These are phyloP conservation scores for Zeus faber DNA, from an alignment of 2,113 vertebrate genomes.

Conservation along the genomic window DNA sequence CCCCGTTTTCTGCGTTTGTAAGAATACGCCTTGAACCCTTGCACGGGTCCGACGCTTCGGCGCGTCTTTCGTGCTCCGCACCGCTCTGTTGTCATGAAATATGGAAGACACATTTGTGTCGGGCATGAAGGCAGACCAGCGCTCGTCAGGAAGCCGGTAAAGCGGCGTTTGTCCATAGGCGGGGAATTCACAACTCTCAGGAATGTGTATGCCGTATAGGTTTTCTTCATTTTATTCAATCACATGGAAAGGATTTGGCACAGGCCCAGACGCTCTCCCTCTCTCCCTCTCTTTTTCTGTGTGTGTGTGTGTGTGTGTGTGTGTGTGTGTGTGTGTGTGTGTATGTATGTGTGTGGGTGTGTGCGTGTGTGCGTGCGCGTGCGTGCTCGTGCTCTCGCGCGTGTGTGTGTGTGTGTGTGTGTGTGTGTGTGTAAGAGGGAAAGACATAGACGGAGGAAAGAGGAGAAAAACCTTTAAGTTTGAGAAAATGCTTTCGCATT, in stretches of 20 bases:
- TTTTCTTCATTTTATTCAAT: conserved; percentile 69
- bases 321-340: conserved; percentile 22
- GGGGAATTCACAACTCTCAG: conserved; percentile 48
- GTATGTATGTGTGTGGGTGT: too few species aligned
- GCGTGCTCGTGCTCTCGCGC: too few species aligned
- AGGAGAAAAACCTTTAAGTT: too few species aligned
- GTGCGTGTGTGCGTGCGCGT: too few species aligned
- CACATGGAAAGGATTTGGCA: conserved; percentile 68
- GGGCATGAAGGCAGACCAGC: conserved; percentile 5
- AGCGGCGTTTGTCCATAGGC: conserved; percentile 27
- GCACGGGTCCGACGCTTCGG: too few species aligned
- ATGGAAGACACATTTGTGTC: conserved; percentile 45
- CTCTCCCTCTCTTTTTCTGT: not conserved
- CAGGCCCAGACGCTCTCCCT: conserved; percentile 16
- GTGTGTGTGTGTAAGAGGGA: too few species aligned
- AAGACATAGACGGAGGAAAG: conserved; percentile 27
- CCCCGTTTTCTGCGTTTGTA: too few species aligned
- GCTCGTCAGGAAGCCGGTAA: conserved; percentile 14
- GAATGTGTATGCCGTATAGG: conserved; percentile 58
- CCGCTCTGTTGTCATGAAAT: conserved; percentile 66
- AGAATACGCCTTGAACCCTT: too few species aligned
- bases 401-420: too few species aligned
- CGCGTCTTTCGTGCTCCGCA: conserved; percentile 12
- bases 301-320: conserved; percentile 21
- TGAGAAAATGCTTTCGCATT: too few species aligned